Evolutionary conservation across 2,797 vertebrate species (phyloP).

Genomic region (Galagoides demidoff): DNA sequence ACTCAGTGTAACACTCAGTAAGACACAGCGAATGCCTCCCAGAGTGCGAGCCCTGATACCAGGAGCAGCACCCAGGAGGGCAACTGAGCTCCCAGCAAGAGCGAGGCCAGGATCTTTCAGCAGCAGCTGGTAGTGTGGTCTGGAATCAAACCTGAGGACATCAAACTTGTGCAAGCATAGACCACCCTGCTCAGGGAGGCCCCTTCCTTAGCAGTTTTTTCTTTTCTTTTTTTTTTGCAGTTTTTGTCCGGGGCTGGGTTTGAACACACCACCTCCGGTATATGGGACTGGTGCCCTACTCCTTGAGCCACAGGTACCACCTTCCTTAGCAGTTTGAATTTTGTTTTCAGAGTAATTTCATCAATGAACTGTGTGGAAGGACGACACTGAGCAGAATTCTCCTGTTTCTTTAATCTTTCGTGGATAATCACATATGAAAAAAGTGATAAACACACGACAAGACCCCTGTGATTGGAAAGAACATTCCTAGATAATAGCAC

Average conservation of each 20-base stretch:
- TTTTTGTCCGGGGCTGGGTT: too few relatives aligned
- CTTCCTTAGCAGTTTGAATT: not conserved
- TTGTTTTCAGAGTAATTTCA: conserved; percentile 22
- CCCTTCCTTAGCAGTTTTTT: not conserved
- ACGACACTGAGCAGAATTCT: not conserved
- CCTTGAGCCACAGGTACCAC: too few relatives aligned
- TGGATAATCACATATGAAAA: not conserved
- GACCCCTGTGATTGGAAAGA: not conserved
- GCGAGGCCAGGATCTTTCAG: not conserved
- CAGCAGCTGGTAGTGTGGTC: not conserved
- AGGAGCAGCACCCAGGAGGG: not conserved
- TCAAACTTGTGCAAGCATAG: not conserved
- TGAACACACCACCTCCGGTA: too few relatives aligned
- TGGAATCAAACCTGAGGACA: not conserved
- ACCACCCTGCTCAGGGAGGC: not conserved
- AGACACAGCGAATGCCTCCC: not conserved
- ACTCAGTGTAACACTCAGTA: not conserved
- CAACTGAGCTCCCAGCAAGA: conserved; percentile 10
- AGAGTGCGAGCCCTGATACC: not conserved
- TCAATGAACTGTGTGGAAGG: not conserved
- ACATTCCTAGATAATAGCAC: not conserved
- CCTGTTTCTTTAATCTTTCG: conserved; percentile 23
- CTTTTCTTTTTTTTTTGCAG: too few relatives aligned
- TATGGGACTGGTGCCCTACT: too few relatives aligned
- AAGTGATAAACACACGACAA: not conserved